Conservation (phyloP, 2,113 vertebrate genomes). For the Urocynchramus pylzowi region DNA sequence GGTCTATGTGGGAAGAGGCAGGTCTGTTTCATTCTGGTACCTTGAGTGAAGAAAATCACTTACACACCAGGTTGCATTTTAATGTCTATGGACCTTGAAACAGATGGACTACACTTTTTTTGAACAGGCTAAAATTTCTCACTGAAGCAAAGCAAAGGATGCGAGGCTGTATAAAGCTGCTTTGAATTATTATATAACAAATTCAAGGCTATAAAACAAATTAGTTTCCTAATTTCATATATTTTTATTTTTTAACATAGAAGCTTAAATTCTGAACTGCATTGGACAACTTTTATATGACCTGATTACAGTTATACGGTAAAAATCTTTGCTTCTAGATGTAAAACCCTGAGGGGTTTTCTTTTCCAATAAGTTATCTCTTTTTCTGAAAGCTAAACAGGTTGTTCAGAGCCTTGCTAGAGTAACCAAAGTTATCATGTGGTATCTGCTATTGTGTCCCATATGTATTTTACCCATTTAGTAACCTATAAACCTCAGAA, state of each 20-base stretch:
- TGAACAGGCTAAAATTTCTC: not conserved
- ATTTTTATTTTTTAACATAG: not conserved
- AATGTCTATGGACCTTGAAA: not conserved
- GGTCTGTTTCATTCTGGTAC: not conserved
- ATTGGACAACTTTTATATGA: not conserved
- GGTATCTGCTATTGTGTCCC: not conserved
- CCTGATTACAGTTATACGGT: not conserved
- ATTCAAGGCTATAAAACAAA: not conserved
- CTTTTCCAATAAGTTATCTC: not conserved
- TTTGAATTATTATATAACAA: not conserved
- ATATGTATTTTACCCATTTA: not conserved
- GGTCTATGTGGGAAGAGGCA: not conserved
- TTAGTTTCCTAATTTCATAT: not conserved
- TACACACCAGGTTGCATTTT: not conserved
- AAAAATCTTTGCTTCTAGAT: not conserved
- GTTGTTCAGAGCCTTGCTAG: not conserved
- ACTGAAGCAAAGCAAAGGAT: not conserved
- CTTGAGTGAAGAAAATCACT: not conserved
- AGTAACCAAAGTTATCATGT: not conserved
- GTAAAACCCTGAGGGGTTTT: not conserved
- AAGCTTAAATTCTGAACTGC: not conserved
- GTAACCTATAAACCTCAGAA: not conserved
- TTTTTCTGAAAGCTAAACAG: not conserved
- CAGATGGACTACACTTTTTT: not conserved
- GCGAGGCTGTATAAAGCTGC: not conserved